phyloP scores from a whole-genome alignment of 2,888 invertebrate genomes.

The Peribatodes rhomboidaria region DNA sequence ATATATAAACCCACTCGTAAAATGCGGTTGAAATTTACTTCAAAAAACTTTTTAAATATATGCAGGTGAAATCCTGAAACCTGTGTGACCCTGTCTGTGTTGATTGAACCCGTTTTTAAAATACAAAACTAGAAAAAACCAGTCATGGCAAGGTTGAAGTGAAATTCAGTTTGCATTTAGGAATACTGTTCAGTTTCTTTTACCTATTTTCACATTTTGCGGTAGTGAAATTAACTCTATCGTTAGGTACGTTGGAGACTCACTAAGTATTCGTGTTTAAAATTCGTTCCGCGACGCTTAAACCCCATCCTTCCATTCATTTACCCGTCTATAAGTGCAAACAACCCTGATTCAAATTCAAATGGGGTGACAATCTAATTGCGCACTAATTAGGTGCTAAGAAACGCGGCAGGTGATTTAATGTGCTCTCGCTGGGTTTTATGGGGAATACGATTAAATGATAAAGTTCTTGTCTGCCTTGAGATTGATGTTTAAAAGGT shows the following conservation, averaged over 20 bases:
- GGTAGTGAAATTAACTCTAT: too few relatives aligned
- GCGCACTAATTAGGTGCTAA: constrained; percentile 35
- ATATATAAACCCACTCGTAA: too few relatives aligned
- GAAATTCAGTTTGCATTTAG: too few relatives aligned
- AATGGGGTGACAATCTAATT: constrained; percentile 28
- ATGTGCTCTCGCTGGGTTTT: constrained; percentile 37
- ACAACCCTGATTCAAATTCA: constrained; percentile 26
- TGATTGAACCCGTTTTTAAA: too few relatives aligned
- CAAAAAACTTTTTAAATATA: too few relatives aligned
- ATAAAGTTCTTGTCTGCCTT: constrained; percentile 7
- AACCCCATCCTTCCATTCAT: neutral
- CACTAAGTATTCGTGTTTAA: neutral
- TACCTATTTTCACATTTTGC: too few relatives aligned
- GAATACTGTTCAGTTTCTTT: too few relatives aligned
- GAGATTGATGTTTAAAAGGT: neutral
- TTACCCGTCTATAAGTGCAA: constrained; percentile 18
- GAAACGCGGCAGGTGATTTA: constrained; percentile 40
- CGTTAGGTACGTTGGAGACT: neutral
- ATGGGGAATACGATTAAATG: constrained; percentile 39
- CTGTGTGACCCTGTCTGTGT: too few relatives aligned
- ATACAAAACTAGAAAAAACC: too few relatives aligned
- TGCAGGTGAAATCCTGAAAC: too few relatives aligned
- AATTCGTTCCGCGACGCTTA: constrained; percentile 2
- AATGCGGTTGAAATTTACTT: too few relatives aligned
- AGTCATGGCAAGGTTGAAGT: too few relatives aligned